phyloP scores from a whole-genome alignment of 2,113 vertebrate genomes.

The Protomyctophum bolini region DNA sequence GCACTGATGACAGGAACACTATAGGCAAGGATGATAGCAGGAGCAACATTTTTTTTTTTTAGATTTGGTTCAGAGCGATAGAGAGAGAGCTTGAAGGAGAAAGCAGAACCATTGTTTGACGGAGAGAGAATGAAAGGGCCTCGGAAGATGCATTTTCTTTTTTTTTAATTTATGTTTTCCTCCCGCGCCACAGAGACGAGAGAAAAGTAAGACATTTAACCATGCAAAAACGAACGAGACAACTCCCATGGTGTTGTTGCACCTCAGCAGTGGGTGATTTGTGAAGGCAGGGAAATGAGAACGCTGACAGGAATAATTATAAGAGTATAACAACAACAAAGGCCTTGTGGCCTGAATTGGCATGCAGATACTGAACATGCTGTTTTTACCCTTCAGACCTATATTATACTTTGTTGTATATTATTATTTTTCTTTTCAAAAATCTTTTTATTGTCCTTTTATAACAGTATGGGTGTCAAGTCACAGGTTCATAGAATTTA shows the following conservation, averaged over 20 bases:
- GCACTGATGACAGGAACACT: constrained; percentile 37
- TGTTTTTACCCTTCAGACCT: too few relatives aligned
- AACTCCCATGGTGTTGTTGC: too few relatives aligned
- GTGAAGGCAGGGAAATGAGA: neutral
- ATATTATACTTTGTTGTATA: too few relatives aligned
- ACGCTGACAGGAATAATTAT: neutral
- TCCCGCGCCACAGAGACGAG: constrained; percentile 11
- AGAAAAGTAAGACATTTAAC: neutral
- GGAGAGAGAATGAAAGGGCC: constrained; percentile 27
- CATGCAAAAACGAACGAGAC: too few relatives aligned
- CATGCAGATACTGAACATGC: too few relatives aligned
- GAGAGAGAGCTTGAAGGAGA: neutral
- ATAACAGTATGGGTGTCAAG: too few relatives aligned
- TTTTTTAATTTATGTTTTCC: too few relatives aligned
- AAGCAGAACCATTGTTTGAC: neutral
- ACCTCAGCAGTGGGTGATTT: constrained; percentile 4
- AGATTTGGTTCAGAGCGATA: neutral
- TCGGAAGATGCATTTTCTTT: constrained; percentile 19
- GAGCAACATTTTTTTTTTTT: constrained; percentile 29
- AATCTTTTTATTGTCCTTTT: too few relatives aligned
- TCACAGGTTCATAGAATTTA: too few relatives aligned
- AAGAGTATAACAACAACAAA: constrained; percentile 1
- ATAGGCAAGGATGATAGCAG: constrained; percentile 35
- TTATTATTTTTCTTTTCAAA: too few relatives aligned
- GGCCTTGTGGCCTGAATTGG: too few relatives aligned